Conservation (phyloP, 2,113 vertebrate species). For the Dromas ardeola region DNA sequence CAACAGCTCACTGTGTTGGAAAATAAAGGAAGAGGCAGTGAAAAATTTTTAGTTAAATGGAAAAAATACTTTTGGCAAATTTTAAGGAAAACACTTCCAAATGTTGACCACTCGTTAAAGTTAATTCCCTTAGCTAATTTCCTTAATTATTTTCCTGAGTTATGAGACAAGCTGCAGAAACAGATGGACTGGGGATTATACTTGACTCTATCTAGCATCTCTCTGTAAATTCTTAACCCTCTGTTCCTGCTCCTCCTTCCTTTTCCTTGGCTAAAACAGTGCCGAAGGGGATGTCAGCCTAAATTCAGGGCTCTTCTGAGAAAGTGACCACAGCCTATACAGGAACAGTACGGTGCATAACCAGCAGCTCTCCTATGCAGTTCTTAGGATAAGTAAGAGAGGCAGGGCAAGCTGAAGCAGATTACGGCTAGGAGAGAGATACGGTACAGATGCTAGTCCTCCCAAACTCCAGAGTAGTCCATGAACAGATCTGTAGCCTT, state of each 20-base stretch:
- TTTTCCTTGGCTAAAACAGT: neutral
- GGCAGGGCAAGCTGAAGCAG: neutral
- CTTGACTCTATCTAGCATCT: neutral
- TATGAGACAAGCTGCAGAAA: neutral
- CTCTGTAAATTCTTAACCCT: neutral
- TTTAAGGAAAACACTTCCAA: neutral
- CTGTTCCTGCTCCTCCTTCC: neutral
- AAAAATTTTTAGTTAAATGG: neutral
- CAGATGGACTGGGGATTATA: neutral
- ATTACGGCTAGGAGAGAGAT: neutral
- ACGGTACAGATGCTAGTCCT: neutral
- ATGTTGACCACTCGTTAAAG: neutral
- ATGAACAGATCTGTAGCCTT: neutral
- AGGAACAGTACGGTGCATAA: neutral
- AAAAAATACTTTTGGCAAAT: conserved; percentile 13
- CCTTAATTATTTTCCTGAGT: neutral
- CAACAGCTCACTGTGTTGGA: neutral
- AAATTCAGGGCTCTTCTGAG: neutral
- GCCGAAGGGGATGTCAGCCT: neutral
- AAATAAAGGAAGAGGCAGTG: neutral
- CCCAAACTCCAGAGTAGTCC: neutral
- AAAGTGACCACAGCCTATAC: neutral
- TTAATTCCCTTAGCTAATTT: conserved; percentile 4
- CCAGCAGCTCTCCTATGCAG: neutral
- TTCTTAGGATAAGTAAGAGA: neutral